Evolutionary conservation across 2,888 invertebrate genomes (phyloP), one percentile per base, ranked within the genome.

Genomic region (Drosophila fulvimacula): DNA sequence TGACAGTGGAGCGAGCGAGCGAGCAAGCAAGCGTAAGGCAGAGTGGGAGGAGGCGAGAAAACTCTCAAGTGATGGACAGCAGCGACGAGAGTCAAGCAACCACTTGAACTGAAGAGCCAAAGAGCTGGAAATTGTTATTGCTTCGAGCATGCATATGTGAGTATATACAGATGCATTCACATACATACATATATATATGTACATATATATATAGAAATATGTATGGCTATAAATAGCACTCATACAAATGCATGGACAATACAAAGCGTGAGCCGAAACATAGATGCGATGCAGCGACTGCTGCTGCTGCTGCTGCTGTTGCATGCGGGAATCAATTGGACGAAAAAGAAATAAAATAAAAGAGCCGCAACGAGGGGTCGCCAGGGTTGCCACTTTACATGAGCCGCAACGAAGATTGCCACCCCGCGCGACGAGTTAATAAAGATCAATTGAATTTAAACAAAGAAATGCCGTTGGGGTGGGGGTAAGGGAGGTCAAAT

Each of bases 401-500:
- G 73, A 73, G 59, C 53, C 55, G 51, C 63, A 59, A 41, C 65
- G 59, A 52, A 42, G 69, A 66, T 75, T 5, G 27, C 41, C 30
- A 19, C 57, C 56, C 49, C 44, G 17, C 44, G n/a, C 52, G 24
- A 24, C 32, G 44, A 78, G 73, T 85, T 88, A 88, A 86, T 86
- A 80, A 88, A 88, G 88, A 86, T 86, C 86, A 86, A 86, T 86
- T 88, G 86, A 86, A 86, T 86, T 86, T 88, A 82, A 86, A 88
- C 86, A 86, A 88, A 88, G 85, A 70, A 69, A 64, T 65, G 48
- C 7, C 60, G 32, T 32, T 41, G 38, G n/a, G 21, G 24, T 5
- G 30, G 51, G 71, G 76, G 27, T 30, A 30, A 30, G 27, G 75
- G 78, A 81, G 80, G 76, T 75, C 42, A 68, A 81, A 30, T 48